Percentiles rank a stretch among this genome's conserved stretches.
phyloP scores from a whole-genome alignment of 30 jellyfish, hydroid and myxozoan species.

The Turritopsis rubra region DNA sequence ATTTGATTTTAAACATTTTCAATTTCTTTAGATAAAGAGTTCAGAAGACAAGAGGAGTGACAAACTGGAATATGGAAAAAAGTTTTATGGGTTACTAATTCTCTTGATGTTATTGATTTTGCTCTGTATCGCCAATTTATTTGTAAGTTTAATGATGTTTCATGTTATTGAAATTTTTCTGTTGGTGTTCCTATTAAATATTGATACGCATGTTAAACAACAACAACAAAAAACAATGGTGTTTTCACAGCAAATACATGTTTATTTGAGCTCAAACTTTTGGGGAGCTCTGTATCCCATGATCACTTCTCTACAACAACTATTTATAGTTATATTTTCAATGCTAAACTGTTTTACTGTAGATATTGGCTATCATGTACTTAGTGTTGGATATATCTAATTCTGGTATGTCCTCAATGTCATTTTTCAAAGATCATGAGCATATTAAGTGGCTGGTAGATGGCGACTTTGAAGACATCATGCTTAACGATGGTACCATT shows the following conservation, averaged over 20 bases:
- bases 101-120: neutral
- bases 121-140: conserved; percentile 17
- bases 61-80: neutral
- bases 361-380: conserved; percentile 28
- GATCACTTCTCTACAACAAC: neutral
- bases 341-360: neutral
- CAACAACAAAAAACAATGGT: too few relatives aligned
- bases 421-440: conserved; percentile 32
- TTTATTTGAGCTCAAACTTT: too few relatives aligned
- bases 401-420: conserved; percentile 28
- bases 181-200: too few relatives aligned
- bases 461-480: conserved; percentile 28
- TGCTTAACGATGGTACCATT: neutral
- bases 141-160: conserved; percentile 7
- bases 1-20: too few relatives aligned
- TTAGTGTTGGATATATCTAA: conserved; percentile 10
- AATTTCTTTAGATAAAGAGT: neutral
- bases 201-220: too few relatives aligned
- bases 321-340: neutral
- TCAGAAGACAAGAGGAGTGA: neutral
- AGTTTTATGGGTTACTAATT: neutral
- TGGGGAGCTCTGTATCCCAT: too few relatives aligned
- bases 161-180: too few relatives aligned
- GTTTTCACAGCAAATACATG: too few relatives aligned
- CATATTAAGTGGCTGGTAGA: conserved; percentile 29